phyloP scores from a whole-genome alignment of 1,140 invertebrate species.

The Cydia amplana region DNA sequence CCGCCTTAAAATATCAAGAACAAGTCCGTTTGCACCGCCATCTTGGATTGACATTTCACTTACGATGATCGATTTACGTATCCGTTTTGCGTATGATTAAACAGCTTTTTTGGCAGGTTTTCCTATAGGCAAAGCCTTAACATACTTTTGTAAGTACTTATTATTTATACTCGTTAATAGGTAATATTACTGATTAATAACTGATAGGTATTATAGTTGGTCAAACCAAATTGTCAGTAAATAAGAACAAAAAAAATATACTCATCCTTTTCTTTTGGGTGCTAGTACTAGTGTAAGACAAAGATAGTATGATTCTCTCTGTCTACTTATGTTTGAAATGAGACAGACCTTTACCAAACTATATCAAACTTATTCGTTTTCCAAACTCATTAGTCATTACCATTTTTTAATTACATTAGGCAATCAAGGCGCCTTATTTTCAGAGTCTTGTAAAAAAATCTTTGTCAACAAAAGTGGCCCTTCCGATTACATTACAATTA shows the following conservation, averaged over 20 bases:
- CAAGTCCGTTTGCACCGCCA: neutral
- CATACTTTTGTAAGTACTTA: neutral
- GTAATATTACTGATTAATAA: neutral
- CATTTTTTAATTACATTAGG: too few relatives aligned
- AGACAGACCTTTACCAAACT: too few relatives aligned
- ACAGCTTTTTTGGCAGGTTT: neutral
- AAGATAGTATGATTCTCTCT: too few relatives aligned
- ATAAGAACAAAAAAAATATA: too few relatives aligned
- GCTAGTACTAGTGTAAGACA: too few relatives aligned
- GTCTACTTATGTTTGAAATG: too few relatives aligned
- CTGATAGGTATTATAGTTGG: too few relatives aligned
- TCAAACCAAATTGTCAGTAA: too few relatives aligned
- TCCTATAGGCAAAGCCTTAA: neutral
- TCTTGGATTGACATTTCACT: constrained; percentile 17
- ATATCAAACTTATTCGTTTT: neutral
- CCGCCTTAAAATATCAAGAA: constrained; percentile 23
- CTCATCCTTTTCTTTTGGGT: too few relatives aligned
- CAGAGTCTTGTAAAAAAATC: neutral
- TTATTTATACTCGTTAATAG: too few relatives aligned
- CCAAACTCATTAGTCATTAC: neutral
- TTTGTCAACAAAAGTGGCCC: neutral
- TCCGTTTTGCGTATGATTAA: constrained; percentile 1
- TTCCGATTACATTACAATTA: neutral
- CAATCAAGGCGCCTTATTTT: neutral
- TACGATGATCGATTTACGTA: constrained; percentile 5